Base-by-base conservation (phyloP, 2,888 invertebrate genomes). In the Synanthedon tipuliformis region DNA sequence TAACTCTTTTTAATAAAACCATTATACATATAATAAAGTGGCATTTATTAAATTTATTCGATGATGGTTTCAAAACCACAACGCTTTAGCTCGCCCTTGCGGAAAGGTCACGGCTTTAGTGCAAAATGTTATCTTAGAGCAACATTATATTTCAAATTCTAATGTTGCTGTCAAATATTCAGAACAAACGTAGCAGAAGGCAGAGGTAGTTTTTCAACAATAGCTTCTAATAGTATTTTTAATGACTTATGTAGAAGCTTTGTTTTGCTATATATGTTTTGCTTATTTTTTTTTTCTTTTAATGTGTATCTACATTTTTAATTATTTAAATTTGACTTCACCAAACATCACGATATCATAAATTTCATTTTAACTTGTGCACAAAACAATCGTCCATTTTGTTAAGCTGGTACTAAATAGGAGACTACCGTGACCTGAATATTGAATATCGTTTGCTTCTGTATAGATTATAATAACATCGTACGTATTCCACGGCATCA, bases 81-180 rank as follows among this genome's bases (percentile, higher is more conserved):
- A 61, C 63, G 61, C 56, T 59, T 61, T 63, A 54, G 54, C 55
- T 54, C 53, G 61, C 64, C 65, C 65, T 71, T 61, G 59, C 58
- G 51, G 48, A 65, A 73, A 75, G 74, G 72, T 69, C 71, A 68
- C 65, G 66, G 61, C 65, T 62, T 71, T 74, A 68, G 63, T 65
- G 62, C 59, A 61, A 75, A 79, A 76, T 72, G 69, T 65, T n/a
- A n/a, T n/a, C n/a, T n/a, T 73, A 73, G 71, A 45, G 2, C 3
- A 13, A 15, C n/a, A 45, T 45, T 45, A 45, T 45, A 5, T 45
- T 45, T 45, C 8, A 45, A 45, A 45, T 45, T 45, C 8, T n/a
- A 45, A 45, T 45, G 7, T 45, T 45, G 5, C 12, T 45, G 34
- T 45, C 45, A 45, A 45, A n/a, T 45, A 13, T 45, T 15, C n/a